Percentiles rank a stretch among this genome's conserved stretches.
phyloP scores from a whole-genome alignment of 2,113 vertebrate species.

The Chlorodrepanis virens region DNA sequence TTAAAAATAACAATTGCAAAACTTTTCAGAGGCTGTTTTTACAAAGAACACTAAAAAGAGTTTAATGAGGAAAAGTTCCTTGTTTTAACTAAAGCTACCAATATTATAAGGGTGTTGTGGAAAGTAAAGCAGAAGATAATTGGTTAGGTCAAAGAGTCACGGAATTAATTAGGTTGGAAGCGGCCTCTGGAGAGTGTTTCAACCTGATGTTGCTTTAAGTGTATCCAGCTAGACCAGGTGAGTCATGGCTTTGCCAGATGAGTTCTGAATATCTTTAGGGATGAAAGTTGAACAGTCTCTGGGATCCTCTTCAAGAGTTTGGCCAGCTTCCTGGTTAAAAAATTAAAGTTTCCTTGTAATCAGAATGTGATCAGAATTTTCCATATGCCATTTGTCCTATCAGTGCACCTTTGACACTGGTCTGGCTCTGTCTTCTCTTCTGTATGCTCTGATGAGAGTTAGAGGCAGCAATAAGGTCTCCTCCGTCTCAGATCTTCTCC shows the following conservation, averaged over 20 bases:
- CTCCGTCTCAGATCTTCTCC: accelerated
- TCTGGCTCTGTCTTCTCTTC: neutral
- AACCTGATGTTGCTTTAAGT: neutral
- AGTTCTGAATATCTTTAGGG: neutral
- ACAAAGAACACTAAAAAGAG: neutral
- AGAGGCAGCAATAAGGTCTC: neutral
- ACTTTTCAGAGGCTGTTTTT: neutral
- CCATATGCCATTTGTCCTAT: accelerated
- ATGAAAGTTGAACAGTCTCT: neutral
- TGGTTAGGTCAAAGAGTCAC: neutral
- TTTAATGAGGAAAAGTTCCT: neutral
- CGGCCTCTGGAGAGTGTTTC: neutral
- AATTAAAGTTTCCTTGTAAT: neutral
- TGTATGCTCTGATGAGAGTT: neutral
- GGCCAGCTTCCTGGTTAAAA: neutral
- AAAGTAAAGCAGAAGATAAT: neutral
- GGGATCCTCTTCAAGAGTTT: neutral
- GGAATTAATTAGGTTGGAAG: neutral
- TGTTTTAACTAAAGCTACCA: neutral
- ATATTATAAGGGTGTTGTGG: neutral
- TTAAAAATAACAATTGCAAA: neutral
- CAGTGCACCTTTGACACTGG: neutral
- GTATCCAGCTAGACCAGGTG: neutral
- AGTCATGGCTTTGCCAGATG: neutral
- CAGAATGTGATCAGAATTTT: neutral